These are phyloP conservation scores for Parus major DNA, from an alignment of 2,113 vertebrate genomes.

Conservation along the genomic window DNA sequence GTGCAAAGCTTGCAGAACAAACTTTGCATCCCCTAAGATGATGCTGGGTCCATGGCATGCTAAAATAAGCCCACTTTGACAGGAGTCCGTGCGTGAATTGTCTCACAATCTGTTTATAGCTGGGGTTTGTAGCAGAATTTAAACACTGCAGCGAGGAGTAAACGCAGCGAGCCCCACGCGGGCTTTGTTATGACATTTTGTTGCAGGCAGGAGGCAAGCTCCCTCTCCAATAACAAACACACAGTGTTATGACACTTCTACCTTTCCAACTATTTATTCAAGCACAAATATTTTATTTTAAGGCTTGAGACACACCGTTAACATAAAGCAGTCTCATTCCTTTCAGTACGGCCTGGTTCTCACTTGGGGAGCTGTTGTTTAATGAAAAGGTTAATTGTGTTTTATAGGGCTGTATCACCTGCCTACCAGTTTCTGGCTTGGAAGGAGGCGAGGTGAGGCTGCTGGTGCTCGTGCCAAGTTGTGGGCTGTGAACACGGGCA, in stretches of 20 bases:
- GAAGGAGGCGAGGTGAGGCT: not conserved
- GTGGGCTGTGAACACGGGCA: not conserved
- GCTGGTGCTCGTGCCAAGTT: not conserved
- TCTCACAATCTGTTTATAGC: conserved; percentile 23
- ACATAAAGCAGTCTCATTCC: conserved; percentile 70
- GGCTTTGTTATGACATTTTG: conserved; percentile 70
- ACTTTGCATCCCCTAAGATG: not conserved
- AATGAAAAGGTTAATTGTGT: conserved; percentile 73
- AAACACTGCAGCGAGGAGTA: conserved; percentile 57
- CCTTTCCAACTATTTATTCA: conserved; percentile 76
- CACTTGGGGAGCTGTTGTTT: conserved; percentile 48
- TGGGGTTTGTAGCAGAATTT: conserved; percentile 15
- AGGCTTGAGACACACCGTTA: conserved; percentile 48
- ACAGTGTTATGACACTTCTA: conserved; percentile 77
- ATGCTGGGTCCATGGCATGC: accelerated
- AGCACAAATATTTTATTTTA: conserved; percentile 77
- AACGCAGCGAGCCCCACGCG: not conserved
- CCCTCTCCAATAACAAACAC: conserved; percentile 69
- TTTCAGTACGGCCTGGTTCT: conserved; percentile 11
- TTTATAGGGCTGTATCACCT: conserved; percentile 39
- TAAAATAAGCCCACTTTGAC: not conserved
- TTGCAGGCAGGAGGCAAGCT: conserved; percentile 72
- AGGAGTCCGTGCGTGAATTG: not conserved
- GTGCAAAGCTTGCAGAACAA: not conserved
- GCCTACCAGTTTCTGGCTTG: conserved; percentile 35